These are phyloP conservation scores for Pachycephus smyrnensis DNA, from an alignment of 2,888 invertebrate species.

Conservation along the genomic window DNA sequence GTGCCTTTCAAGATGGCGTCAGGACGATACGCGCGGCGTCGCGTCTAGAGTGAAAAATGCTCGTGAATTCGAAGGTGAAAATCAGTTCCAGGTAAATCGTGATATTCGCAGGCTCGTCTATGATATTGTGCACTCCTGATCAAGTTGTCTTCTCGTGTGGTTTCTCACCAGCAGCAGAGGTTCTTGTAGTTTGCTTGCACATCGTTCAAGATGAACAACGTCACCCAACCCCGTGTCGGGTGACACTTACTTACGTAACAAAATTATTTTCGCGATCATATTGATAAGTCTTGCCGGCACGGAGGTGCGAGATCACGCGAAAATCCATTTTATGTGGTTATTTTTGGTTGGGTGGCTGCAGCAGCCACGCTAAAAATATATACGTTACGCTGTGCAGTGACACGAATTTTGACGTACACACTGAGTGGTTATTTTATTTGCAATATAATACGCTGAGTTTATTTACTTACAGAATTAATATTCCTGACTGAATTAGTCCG, in stretches of 20 bases:
- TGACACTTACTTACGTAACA: slow-evolving; percentile 63
- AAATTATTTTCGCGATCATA: slow-evolving; percentile 53
- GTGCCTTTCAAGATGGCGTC: slow-evolving; percentile 41
- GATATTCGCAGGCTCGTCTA: background rate
- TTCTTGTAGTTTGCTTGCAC: slow-evolving; percentile 5
- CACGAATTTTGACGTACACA: slow-evolving; percentile 24
- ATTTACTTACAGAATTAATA: background rate
- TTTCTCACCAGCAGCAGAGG: background rate
- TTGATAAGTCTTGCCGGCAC: slow-evolving; percentile 33
- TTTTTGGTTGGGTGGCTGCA: background rate
- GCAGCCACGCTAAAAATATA: slow-evolving; percentile 6
- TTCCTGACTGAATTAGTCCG: background rate
- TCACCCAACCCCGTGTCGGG: slow-evolving; percentile 48
- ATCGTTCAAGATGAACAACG: slow-evolving; percentile 11
- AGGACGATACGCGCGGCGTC: slow-evolving; percentile 30
- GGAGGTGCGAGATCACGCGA: slow-evolving; percentile 10
- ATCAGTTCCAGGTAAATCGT: slow-evolving; percentile 11
- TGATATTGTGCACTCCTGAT: background rate
- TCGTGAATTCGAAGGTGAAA: slow-evolving; percentile 24
- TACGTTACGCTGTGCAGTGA: slow-evolving; percentile 33
- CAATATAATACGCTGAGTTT: background rate
- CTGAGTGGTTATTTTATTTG: background rate
- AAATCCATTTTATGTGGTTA: slow-evolving; percentile 22
- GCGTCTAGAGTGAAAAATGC: slow-evolving; percentile 33
- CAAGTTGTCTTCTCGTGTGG: background rate